Percentiles rank a stretch among this genome's conserved stretches.
These are phyloP conservation scores for Lasiurus borealis DNA, from an alignment of 2,113 vertebrate species.

Conservation along the genomic window DNA sequence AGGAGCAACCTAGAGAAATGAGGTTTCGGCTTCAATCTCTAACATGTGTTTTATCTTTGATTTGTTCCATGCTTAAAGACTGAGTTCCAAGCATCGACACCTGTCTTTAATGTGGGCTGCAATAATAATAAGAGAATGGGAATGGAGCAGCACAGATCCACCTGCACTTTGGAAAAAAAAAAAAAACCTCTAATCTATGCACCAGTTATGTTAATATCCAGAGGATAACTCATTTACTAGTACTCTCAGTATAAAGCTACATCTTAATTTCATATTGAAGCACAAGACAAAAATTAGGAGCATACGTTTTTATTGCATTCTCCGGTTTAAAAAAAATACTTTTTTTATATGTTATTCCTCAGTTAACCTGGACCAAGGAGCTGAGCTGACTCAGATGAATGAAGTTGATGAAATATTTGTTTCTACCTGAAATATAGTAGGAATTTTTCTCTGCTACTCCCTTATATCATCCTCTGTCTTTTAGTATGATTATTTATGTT, in stretches of 20 bases:
- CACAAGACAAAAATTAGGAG: background rate
- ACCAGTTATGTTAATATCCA: background rate
- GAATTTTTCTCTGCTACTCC: conserved; percentile 33
- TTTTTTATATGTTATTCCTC: background rate
- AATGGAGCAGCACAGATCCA: background rate
- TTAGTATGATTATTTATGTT: conserved; percentile 55
- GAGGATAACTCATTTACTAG: background rate
- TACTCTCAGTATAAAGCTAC: background rate
- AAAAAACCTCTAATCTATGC: background rate
- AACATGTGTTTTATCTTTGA: conserved; percentile 57
- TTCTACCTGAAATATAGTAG: background rate
- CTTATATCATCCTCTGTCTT: background rate
- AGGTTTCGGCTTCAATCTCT: conserved; percentile 69
- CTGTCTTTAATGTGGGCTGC: background rate
- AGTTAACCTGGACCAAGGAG: background rate
- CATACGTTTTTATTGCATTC: background rate
- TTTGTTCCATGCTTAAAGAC: conserved; percentile 41
- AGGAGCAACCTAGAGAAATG: conserved; percentile 57
- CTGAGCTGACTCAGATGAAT: background rate
- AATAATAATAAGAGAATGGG: background rate
- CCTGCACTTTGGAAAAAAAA: background rate
- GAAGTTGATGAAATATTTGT: conserved; percentile 24
- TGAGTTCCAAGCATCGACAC: background rate
- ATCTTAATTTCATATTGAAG: background rate
- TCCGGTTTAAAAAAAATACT: conserved; percentile 32